A percentile compares a stretch with the other conserved stretches of the same genome.
These are phyloP conservation scores for Diorhabda elongata DNA, from an alignment of 1,140 invertebrate species.

Conservation along the genomic window DNA sequence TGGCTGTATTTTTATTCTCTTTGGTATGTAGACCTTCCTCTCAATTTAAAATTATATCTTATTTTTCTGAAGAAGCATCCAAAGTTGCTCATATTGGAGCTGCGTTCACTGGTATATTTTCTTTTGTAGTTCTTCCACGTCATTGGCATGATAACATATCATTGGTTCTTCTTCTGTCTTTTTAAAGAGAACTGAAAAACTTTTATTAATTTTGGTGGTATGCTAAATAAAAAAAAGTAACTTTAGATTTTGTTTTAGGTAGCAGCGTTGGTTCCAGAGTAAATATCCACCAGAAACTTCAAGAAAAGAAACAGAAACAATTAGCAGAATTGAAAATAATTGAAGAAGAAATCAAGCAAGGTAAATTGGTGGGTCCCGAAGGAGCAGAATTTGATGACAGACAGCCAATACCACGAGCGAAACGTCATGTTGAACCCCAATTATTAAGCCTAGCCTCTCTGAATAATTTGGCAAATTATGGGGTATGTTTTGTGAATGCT, in stretches of 20 bases:
- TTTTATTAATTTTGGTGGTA: background rate
- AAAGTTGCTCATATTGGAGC: background rate
- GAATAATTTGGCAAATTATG: slow-evolving; percentile 45
- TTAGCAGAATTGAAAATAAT: slow-evolving; percentile 74
- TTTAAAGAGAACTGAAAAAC: too few species aligned
- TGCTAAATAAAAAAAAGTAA: slow-evolving; percentile 1
- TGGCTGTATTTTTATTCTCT: too few species aligned
- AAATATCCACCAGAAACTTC: slow-evolving; percentile 81
- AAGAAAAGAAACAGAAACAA: slow-evolving; percentile 85
- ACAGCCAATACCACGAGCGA: slow-evolving; percentile 56
- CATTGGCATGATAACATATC: too few species aligned
- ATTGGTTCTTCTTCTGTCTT: too few species aligned
- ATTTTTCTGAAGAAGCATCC: background rate
- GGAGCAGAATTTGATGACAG: slow-evolving; percentile 49
- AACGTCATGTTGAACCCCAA: slow-evolving; percentile 54
- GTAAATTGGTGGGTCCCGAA: slow-evolving; percentile 45
- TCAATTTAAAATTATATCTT: background rate
- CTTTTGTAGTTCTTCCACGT: background rate
- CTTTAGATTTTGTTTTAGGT: slow-evolving; percentile 13
- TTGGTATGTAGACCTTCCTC: background rate
- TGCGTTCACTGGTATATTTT: background rate
- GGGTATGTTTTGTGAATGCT: slow-evolving; percentile 32
- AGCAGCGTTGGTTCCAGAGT: slow-evolving; percentile 68
- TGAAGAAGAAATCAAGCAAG: slow-evolving; percentile 80
- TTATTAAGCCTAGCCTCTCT: slow-evolving; percentile 44